Conservation (phyloP, 53 echinoderm and acorn worm species). For the Echinarachnius parma region DNA sequence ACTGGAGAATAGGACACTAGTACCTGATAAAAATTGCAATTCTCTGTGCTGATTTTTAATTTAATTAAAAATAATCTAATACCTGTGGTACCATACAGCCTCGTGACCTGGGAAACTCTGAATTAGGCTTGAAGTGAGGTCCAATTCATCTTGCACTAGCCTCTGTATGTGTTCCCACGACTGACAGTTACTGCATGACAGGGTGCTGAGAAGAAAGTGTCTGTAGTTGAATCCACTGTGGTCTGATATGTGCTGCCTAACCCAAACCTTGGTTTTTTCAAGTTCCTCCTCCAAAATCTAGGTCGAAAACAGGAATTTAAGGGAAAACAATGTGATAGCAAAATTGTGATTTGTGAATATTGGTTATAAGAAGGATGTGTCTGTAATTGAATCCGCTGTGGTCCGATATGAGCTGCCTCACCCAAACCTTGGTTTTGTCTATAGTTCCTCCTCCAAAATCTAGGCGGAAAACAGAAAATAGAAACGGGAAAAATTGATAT, state of each 20-base stretch:
- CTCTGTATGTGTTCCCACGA: slow-evolving; percentile 8
- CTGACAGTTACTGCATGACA: slow-evolving; percentile 1
- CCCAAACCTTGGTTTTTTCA: slow-evolving; percentile 62
- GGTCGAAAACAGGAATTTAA: too few relatives aligned
- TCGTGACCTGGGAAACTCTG: slow-evolving; percentile 84
- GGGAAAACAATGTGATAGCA: background rate
- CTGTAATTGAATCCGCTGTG: slow-evolving; percentile 96
- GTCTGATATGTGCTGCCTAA: slow-evolving; percentile 74
- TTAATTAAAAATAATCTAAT: too few relatives aligned
- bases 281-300: slow-evolving; percentile 71
- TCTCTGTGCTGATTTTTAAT: too few relatives aligned
- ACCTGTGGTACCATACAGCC: slow-evolving; percentile 96
- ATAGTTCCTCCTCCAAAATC: slow-evolving; percentile 70
- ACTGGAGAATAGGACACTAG: too few relatives aligned
- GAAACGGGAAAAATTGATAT: slow-evolving; percentile 5
- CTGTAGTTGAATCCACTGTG: slow-evolving; percentile 96
- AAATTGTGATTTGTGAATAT: too few relatives aligned
- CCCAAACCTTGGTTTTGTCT: slow-evolving; percentile 62
- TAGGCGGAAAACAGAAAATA: slow-evolving; percentile 8
- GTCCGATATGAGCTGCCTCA: slow-evolving; percentile 73
- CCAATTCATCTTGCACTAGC: slow-evolving; percentile 57
- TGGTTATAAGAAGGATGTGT: too few relatives aligned
- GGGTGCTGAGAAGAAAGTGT: slow-evolving; percentile 59
- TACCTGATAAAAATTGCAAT: too few relatives aligned
- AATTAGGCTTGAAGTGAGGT: slow-evolving; percentile 65